These are phyloP conservation scores for Colistium nudipinnis DNA, from an alignment of 2,113 vertebrate genomes.

Conservation along the genomic window DNA sequence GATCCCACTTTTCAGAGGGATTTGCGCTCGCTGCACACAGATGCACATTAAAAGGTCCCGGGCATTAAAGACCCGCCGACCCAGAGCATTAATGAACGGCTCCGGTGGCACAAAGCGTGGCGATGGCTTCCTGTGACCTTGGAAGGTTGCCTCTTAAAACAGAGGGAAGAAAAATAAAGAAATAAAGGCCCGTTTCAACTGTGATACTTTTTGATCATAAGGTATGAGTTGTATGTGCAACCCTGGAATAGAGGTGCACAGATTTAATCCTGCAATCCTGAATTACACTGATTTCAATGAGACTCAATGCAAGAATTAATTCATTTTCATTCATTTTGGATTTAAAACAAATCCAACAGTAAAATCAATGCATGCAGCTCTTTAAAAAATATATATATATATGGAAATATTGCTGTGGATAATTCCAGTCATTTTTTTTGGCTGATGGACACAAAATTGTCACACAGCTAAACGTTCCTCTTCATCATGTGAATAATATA, in stretches of 20 bases:
- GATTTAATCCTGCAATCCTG: not conserved
- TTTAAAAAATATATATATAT: not conserved
- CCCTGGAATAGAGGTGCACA: constrained; percentile 12
- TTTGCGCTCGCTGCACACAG: constrained; percentile 41
- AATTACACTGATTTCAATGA: not conserved
- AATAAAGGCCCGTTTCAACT: too few species aligned
- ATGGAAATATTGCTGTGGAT: not conserved
- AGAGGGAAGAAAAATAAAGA: too few species aligned
- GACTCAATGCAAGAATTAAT: not conserved
- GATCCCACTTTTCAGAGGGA: constrained; percentile 1
- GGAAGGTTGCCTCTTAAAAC: constrained; percentile 59
- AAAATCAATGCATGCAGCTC: not conserved
- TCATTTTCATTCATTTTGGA: too few species aligned
- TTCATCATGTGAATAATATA: constrained; percentile 8
- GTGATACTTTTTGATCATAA: constrained; percentile 57
- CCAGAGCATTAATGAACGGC: constrained; percentile 59
- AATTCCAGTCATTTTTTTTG: not conserved
- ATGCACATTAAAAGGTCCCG: constrained; percentile 64
- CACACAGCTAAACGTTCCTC: not conserved
- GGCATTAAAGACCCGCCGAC: constrained; percentile 77
- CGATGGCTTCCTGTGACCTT: constrained; percentile 43
- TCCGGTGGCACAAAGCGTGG: constrained; percentile 58
- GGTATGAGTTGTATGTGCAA: constrained; percentile 4
- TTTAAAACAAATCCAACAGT: too few species aligned
- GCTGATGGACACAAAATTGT: not conserved